A percentile compares a stretch with the other conserved stretches of the same genome.
These are phyloP conservation scores for Ctenopoma multispine DNA, from an alignment of 2,797 vertebrate species.

Conservation along the genomic window DNA sequence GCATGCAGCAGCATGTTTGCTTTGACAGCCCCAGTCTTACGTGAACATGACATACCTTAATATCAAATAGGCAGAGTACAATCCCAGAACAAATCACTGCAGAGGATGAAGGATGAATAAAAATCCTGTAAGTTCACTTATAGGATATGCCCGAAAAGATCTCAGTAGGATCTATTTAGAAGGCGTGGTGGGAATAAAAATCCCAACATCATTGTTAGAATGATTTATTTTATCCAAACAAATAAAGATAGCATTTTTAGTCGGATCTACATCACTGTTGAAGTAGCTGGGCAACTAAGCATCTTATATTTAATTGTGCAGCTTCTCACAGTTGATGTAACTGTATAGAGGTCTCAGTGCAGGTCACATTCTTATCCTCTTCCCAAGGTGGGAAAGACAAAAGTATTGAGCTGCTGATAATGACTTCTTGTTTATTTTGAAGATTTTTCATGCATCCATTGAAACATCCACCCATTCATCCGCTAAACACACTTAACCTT, in stretches of 20 bases:
- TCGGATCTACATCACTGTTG: constrained; percentile 2
- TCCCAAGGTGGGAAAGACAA: neutral
- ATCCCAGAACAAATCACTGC: constrained; percentile 15
- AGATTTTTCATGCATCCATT: neutral
- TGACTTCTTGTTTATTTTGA: constrained; percentile 17
- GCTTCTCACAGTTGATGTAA: neutral
- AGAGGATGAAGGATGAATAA: constrained; percentile 1
- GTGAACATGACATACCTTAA: constrained; percentile 6
- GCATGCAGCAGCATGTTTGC: constrained; percentile 8
- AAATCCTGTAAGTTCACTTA: neutral
- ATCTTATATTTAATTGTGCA: neutral
- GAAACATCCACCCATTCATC: neutral
- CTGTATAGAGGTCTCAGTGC: neutral
- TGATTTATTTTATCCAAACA: constrained; percentile 8
- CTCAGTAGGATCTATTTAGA: neutral
- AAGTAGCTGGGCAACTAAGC: constrained; percentile 1
- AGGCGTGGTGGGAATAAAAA: neutral
- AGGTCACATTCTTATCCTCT: neutral
- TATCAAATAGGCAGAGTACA: neutral
- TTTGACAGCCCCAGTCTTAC: constrained; percentile 4
- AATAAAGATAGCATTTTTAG: constrained; percentile 5
- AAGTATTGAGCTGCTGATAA: constrained; percentile 20
- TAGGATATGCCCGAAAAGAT: neutral
- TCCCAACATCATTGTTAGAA: neutral
- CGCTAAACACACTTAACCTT: neutral